Conservation (phyloP, 2,888 invertebrate species). For the Emmelina monodactyla region DNA sequence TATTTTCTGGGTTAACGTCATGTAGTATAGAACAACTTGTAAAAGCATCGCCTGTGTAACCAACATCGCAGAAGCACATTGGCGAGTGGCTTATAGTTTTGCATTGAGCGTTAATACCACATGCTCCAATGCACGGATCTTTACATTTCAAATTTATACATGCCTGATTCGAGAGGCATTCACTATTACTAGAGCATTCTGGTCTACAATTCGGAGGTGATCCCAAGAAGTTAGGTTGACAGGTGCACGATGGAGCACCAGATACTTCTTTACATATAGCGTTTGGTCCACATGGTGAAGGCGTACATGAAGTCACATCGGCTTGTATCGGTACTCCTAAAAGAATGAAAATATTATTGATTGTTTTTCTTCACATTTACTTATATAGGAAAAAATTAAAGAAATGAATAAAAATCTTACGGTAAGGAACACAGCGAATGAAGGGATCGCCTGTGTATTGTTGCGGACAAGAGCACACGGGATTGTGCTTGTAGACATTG, state of each 20-base stretch:
- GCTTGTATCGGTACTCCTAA: conserved; percentile 52
- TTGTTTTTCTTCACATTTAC: too few relatives aligned
- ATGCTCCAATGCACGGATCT: conserved; percentile 74
- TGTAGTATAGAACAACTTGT: conserved; percentile 59
- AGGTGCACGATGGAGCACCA: conserved; percentile 72
- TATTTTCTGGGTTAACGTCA: conserved; percentile 40
- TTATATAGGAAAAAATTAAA: too few relatives aligned
- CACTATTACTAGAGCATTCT: conserved; percentile 74
- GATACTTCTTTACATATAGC: conserved; percentile 67
- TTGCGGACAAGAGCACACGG: conserved; percentile 75
- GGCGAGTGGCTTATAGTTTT: conserved; percentile 78
- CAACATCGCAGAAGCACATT: conserved; percentile 73
- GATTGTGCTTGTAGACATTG: conserved; percentile 77
- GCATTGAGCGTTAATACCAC: conserved; percentile 75
- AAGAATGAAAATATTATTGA: conserved; percentile 13
- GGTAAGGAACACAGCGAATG: conserved; percentile 67
- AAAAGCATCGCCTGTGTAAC: conserved; percentile 76
- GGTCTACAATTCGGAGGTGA: conserved; percentile 81
- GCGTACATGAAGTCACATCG: conserved; percentile 69
- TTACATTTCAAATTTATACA: conserved; percentile 72
- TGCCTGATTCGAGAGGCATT: conserved; percentile 70
- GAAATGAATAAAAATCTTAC: conserved; percentile 27
- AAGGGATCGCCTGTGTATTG: conserved; percentile 80
- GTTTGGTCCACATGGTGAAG: conserved; percentile 74
- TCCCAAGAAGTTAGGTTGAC: conserved; percentile 72